Base-by-base conservation (phyloP, 2,113 vertebrate genomes). In the Hemichromis elongatus region DNA sequence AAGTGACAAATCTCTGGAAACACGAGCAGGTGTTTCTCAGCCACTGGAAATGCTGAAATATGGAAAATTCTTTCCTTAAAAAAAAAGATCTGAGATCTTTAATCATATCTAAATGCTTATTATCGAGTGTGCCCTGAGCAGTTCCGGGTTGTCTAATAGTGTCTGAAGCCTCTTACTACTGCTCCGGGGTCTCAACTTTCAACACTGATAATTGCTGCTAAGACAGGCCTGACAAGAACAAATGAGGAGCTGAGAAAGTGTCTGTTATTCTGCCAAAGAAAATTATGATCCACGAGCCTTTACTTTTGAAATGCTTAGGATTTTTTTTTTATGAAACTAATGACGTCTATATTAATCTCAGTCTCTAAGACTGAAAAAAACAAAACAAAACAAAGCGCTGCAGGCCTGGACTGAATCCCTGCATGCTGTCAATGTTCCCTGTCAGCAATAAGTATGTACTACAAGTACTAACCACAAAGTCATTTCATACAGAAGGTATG, bases 211-310 rank as follows among this genome's bases (percentile, higher is more conserved):
- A 14, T 19, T 24, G 26, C 24, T 77, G 79, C 45, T 26, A 14
- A 30, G 81, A 79, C 73, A 84, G 9, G 86, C 86, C 30, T 7
- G 37, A 63, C 83, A 30, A 7, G 56, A 57, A 30, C n/a, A 26
- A 59, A 50, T 1, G 26, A 50, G 5, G 3, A 55, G 4, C 30
- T n/a, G 4, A n/a, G 3, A 19, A 28, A 10, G 14, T 9, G 24
- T 35, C 7, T 5, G 28, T 78, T 77, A 55, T 0, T 47, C 30
- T 47, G 14, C 9, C 33, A 77, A 24, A 37, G 52, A 1, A n/a
- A 21, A 78, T 53, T 35, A 1, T 45, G 40, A 1, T 28, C 66
- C 66, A 28, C 40, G 5, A n/a, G 0, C 63, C 13, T 40, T 70
- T 70, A 13, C 37, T 45, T 70, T 70, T 10, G 24, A 9, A 53